phyloP scores from a whole-genome alignment of 2,888 invertebrate genomes.

The Sycophila texana region DNA sequence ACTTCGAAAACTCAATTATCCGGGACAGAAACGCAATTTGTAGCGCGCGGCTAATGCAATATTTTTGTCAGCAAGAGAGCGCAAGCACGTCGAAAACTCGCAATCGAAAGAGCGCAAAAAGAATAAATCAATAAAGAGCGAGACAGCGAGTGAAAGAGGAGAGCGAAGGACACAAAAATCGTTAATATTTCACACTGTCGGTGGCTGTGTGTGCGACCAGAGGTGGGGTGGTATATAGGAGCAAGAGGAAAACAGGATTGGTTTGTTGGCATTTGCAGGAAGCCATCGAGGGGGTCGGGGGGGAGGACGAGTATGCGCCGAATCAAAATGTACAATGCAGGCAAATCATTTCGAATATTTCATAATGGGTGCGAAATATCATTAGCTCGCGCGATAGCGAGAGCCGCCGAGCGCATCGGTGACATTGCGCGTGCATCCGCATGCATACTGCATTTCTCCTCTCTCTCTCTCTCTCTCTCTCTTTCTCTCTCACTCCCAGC shows the following conservation, averaged over 20 bases:
- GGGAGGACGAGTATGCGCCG: conserved; percentile 64
- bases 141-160: conserved; percentile 1
- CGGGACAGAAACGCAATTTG: too few species aligned
- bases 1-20: too few species aligned
- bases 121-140: conserved; percentile 30
- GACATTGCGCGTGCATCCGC: conserved; percentile 25
- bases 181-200: conserved; percentile 46
- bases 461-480: conserved; percentile 17
- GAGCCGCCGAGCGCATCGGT: conserved; percentile 23
- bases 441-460: conserved; percentile 56
- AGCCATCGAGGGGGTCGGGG: conserved; percentile 32
- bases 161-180: conserved; percentile 28
- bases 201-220: too few species aligned
- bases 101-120: conserved; percentile 8
- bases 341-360: conserved; percentile 74
- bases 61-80: not conserved
- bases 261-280: conserved; percentile 56
- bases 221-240: not conserved
- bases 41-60: conserved; percentile 3
- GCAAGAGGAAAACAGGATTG: conserved; percentile 37
- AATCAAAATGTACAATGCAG: conserved; percentile 73
- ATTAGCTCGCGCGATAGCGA: conserved; percentile 64
- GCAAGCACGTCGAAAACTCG: not conserved
- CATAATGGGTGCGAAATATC: conserved; percentile 74
- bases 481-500: conserved; percentile 10